Evolutionary conservation across 1,140 invertebrate genomes (phyloP).

Genomic region (Listronotus bonariensis): DNA sequence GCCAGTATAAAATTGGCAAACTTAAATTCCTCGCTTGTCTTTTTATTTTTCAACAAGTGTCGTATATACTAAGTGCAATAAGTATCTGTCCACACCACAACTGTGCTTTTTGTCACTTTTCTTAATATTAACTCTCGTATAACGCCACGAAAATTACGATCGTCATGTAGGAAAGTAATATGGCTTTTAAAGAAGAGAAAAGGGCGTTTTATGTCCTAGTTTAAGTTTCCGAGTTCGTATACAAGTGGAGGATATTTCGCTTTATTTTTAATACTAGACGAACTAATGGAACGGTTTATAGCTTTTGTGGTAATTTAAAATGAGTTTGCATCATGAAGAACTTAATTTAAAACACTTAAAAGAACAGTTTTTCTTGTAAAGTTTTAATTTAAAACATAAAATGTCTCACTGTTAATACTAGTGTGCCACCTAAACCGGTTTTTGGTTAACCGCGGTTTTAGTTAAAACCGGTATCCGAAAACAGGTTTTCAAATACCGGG

Average conservation of each 20-base stretch:
- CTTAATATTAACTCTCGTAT: slow-evolving; percentile 43
- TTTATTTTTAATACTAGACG: slow-evolving; percentile 25
- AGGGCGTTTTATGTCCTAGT: slow-evolving; percentile 5
- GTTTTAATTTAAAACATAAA: too few relatives aligned
- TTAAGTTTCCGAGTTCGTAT: slow-evolving; percentile 23
- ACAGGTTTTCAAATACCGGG: too few relatives aligned
- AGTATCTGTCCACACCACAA: slow-evolving; percentile 40
- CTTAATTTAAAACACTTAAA: too few relatives aligned
- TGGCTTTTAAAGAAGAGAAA: slow-evolving; percentile 31
- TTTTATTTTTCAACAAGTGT: slow-evolving; percentile 40
- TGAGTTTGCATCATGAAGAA: too few relatives aligned
- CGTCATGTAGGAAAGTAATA: slow-evolving; percentile 42
- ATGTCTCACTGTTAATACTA: too few relatives aligned
- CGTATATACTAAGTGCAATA: slow-evolving; percentile 39
- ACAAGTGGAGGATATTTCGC: slow-evolving; percentile 1
- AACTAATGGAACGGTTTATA: slow-evolving; percentile 20
- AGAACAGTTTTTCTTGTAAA: too few relatives aligned
- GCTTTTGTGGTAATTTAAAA: slow-evolving; percentile 3
- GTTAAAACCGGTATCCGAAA: too few relatives aligned
- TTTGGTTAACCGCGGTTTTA: too few relatives aligned
- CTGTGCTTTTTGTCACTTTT: slow-evolving; percentile 43
- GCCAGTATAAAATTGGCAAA: slow-evolving; percentile 33
- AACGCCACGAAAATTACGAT: slow-evolving; percentile 40
- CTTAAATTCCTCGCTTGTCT: slow-evolving; percentile 24
- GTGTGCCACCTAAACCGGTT: too few relatives aligned